phyloP scores from a whole-genome alignment of 1,140 invertebrate genomes.

The Leptinotarsa undecemlineata region DNA sequence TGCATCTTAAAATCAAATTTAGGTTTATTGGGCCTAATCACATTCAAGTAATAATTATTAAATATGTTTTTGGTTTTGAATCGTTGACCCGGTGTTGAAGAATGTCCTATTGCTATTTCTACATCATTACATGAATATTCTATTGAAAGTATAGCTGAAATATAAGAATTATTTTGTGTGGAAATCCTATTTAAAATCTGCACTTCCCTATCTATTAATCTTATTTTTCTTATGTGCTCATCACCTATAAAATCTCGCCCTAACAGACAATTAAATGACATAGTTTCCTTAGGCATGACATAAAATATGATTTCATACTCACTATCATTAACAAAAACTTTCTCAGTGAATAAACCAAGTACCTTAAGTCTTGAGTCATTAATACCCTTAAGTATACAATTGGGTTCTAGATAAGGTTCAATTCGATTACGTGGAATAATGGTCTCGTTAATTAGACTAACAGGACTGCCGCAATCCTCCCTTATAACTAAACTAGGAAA shows the following conservation, averaged over 20 bases:
- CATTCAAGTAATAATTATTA: not conserved
- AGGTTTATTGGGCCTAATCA: not conserved
- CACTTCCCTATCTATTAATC: not conserved
- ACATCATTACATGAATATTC: no score
- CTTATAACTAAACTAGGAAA: no score
- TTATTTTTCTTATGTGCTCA: not conserved
- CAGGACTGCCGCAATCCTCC: not conserved
- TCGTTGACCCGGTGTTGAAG: no score
- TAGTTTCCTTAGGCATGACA: not conserved
- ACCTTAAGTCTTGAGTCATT: not conserved
- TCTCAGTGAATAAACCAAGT: not conserved
- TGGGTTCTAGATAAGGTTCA: not conserved
- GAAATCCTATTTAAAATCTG: not conserved
- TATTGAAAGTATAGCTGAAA: no score
- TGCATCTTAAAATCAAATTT: slow-evolving; percentile 7
- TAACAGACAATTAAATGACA: not conserved
- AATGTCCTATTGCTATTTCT: no score
- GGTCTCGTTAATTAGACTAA: not conserved
- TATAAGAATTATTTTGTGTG: no score
- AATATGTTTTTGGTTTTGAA: not conserved
- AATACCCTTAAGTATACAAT: not conserved
- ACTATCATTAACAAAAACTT: not conserved
- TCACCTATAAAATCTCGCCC: not conserved
- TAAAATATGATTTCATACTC: not conserved
- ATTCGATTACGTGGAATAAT: not conserved